A percentile compares a stretch with the other conserved stretches of the same genome.
These are phyloP conservation scores for Tinamus guttatus DNA, from an alignment of 2,113 vertebrate genomes.

Conservation along the genomic window DNA sequence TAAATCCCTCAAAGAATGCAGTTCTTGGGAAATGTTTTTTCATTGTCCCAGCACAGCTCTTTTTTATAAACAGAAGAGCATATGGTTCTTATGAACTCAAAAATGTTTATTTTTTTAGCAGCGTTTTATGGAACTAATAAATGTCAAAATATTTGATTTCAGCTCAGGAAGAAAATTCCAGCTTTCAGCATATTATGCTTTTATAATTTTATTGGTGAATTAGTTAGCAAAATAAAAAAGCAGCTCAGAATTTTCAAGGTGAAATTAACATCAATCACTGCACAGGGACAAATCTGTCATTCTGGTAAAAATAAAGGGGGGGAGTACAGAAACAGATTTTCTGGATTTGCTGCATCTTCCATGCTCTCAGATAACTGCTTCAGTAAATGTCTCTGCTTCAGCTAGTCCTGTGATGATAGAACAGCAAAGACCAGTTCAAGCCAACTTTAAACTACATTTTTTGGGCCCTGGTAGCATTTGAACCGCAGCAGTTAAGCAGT, in stretches of 20 bases:
- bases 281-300: not conserved
- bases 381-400: not conserved
- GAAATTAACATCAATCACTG: not conserved
- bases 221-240: conserved; percentile 46
- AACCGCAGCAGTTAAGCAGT: not conserved
- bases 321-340: not conserved
- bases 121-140: conserved; percentile 68
- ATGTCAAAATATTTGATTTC: conserved; percentile 71
- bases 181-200: conserved; percentile 60
- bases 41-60: conserved; percentile 23
- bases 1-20: conserved; percentile 51
- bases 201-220: conserved; percentile 41
- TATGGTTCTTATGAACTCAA: conserved; percentile 69
- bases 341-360: conserved; percentile 14
- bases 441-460: not conserved
- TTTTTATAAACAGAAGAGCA: conserved; percentile 62
- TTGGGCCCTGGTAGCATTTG: not conserved
- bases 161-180: conserved; percentile 52
- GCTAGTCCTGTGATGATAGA: not conserved
- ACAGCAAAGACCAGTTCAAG: not conserved
- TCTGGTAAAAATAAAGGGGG: not conserved
- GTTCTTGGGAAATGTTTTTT: conserved; percentile 34
- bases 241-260: conserved; percentile 27
- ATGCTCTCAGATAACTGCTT: not conserved
- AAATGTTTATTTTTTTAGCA: conserved; percentile 71